These are phyloP conservation scores for Cryptotermes secundus DNA, from an alignment of 1,140 invertebrate species.

Conservation along the genomic window DNA sequence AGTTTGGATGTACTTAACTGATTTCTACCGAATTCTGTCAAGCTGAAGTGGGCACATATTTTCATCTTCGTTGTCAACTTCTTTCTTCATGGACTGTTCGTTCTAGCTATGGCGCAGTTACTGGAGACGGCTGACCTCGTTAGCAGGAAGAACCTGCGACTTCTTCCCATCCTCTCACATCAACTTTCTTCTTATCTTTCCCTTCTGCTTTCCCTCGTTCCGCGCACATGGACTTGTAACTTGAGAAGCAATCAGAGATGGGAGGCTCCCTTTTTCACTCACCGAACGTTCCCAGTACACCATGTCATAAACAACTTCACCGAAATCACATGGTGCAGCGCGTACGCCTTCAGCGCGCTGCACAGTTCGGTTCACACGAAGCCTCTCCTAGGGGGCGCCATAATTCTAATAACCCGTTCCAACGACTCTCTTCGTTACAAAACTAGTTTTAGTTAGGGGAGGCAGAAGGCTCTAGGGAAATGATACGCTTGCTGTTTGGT, in stretches of 20 bases:
- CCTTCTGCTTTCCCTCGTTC: not conserved
- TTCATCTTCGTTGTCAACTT: too few species aligned
- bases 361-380: not conserved
- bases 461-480: not conserved
- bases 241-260: not conserved
- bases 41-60: too few species aligned
- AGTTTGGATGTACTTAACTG: too few species aligned
- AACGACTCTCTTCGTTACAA: not conserved
- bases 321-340: not conserved
- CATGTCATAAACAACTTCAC: not conserved
- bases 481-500: too few species aligned
- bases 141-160: not conserved
- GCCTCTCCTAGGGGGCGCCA: not conserved
- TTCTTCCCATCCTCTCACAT: not conserved
- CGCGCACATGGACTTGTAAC: not conserved
- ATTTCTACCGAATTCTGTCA: too few species aligned
- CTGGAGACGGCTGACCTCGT: not conserved
- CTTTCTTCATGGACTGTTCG: too few species aligned
- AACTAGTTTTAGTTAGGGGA: too few species aligned
- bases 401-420: not conserved
- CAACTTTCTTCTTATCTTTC: slow-evolving; percentile 11
- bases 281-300: not conserved
- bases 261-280: not conserved
- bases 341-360: not conserved
- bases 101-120: not conserved